Percentiles rank a stretch among this genome's conserved stretches.
Conservation (phyloP, 2,888 invertebrate genomes). For the Nemotelus nigrinus region DNA sequence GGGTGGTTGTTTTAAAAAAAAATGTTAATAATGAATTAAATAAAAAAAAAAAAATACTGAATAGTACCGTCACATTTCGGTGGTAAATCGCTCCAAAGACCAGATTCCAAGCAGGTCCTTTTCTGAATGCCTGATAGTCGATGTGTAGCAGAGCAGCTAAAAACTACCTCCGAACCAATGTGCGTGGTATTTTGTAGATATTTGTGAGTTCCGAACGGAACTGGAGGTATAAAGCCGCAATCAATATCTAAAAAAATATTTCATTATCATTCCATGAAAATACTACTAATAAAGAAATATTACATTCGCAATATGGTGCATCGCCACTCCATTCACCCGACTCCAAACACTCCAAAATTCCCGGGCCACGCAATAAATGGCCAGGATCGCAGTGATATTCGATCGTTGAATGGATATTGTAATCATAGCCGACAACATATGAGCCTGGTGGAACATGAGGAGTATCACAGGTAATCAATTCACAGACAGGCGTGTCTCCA, state of each 20-base stretch:
- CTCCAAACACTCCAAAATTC: conserved; percentile 75
- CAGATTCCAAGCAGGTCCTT: conserved; percentile 77
- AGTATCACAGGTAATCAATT: conserved; percentile 85
- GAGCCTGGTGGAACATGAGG: conserved; percentile 87
- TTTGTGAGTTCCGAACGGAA: conserved; percentile 80
- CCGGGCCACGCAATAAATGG: conserved; percentile 79
- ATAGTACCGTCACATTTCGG: conserved; percentile 80
- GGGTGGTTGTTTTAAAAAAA: too few species aligned
- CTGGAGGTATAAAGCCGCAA: conserved; percentile 83
- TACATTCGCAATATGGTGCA: conserved; percentile 86
- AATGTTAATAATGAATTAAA: neutral
- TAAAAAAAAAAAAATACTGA: conserved; percentile 64
- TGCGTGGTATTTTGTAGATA: conserved; percentile 83
- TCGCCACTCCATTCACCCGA: conserved; percentile 87
- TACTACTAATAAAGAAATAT: conserved; percentile 52
- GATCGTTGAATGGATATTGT: conserved; percentile 87
- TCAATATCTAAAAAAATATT: conserved; percentile 75
- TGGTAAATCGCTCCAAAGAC: conserved; percentile 83
- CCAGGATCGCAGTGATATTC: conserved; percentile 90
- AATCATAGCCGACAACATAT: conserved; percentile 88
- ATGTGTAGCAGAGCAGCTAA: conserved; percentile 83
- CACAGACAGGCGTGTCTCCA: conserved; percentile 84
- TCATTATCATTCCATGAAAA: neutral
- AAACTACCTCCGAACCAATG: conserved; percentile 81
- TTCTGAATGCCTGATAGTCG: conserved; percentile 78